These are phyloP conservation scores for Diaprepes abbreviatus DNA, from an alignment of 2,888 invertebrate species.

Conservation along the genomic window DNA sequence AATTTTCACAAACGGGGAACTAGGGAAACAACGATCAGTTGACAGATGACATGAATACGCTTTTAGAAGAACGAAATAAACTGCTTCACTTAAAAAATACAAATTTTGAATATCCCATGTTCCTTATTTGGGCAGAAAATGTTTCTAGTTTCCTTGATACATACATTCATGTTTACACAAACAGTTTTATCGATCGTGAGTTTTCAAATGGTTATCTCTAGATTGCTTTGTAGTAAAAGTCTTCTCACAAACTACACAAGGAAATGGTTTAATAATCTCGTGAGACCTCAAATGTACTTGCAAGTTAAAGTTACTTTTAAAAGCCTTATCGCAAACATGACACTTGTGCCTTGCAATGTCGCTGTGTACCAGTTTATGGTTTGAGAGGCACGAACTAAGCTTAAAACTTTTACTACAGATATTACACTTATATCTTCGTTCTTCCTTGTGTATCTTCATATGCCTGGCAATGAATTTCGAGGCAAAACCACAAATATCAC, in stretches of 20 bases:
- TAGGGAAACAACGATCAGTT: too few species aligned
- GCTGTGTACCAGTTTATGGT: conserved; percentile 61
- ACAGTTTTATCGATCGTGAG: conserved; percentile 57
- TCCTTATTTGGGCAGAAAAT: too few species aligned
- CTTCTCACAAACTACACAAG: conserved; percentile 61
- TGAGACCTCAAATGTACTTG: conserved; percentile 53
- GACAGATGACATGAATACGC: too few species aligned
- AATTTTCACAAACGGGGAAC: too few species aligned
- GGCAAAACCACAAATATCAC: conserved; percentile 31
- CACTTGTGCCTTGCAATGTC: conserved; percentile 68
- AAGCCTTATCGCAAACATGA: conserved; percentile 67
- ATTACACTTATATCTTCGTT: conserved; percentile 67
- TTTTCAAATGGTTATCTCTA: conserved; percentile 68
- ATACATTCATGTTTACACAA: neutral
- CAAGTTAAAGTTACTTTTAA: conserved; percentile 55
- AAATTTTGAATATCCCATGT: too few species aligned
- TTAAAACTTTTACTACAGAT: conserved; percentile 68
- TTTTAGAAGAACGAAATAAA: too few species aligned
- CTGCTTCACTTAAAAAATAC: too few species aligned
- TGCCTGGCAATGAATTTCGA: conserved; percentile 51
- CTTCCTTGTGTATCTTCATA: conserved; percentile 63
- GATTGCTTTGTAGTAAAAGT: conserved; percentile 61
- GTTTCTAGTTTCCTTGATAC: too few species aligned
- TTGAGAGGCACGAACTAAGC: conserved; percentile 43
- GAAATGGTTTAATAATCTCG: conserved; percentile 54